Percentiles rank a stretch among this genome's conserved stretches.
Evolutionary conservation across 2,113 vertebrate genomes (phyloP).

Genomic region (Apteryx owenii): DNA sequence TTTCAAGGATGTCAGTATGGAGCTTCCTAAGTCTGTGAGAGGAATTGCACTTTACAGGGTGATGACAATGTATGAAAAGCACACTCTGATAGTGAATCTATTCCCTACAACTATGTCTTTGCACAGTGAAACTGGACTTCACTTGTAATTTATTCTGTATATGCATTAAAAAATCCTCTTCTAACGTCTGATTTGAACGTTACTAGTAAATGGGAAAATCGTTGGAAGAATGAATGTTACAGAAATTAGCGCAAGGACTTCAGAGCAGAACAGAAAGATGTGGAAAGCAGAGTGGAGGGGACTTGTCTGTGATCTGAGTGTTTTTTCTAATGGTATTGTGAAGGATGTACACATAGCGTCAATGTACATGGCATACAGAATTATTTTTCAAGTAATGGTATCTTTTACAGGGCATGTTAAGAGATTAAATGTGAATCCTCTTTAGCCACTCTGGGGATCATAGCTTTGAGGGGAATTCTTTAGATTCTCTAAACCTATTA

Average conservation of each 20-base stretch:
- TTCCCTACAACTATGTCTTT: background rate
- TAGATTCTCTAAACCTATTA: background rate
- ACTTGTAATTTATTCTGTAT: background rate
- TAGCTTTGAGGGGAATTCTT: background rate
- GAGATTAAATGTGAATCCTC: background rate
- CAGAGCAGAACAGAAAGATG: background rate
- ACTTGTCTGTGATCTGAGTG: accelerated
- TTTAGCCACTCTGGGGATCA: background rate
- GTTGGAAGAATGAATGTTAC: accelerated
- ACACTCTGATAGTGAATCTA: background rate
- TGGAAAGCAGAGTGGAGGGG: background rate
- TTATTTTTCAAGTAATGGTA: background rate
- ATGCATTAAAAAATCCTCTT: accelerated
- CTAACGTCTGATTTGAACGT: accelerated
- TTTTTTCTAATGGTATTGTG: accelerated
- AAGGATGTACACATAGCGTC: background rate
- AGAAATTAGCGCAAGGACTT: background rate
- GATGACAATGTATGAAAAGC: background rate
- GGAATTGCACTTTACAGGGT: accelerated
- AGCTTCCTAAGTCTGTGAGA: background rate
- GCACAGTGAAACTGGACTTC: background rate
- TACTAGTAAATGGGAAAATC: accelerated
- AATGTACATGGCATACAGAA: background rate
- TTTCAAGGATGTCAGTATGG: accelerated
- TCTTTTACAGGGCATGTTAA: background rate